These are phyloP conservation scores for Tinea pellionella DNA, from an alignment of 2,888 invertebrate genomes.

Conservation along the genomic window DNA sequence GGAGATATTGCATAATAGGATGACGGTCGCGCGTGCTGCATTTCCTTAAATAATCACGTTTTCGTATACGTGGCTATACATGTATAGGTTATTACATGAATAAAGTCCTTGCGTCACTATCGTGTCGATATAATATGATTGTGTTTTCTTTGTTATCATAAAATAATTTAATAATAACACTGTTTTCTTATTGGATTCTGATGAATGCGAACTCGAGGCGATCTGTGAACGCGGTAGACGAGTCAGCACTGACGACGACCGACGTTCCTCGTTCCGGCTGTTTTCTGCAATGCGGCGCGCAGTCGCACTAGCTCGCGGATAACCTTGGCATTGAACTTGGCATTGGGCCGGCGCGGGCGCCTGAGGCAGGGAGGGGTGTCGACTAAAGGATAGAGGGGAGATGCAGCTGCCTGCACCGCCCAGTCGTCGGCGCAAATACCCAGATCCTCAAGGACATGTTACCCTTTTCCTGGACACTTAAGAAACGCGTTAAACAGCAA, in stretches of 20 bases:
- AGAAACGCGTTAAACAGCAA: too few species aligned
- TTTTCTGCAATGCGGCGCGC: conserved; percentile 77
- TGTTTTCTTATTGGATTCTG: neutral
- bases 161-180: neutral
- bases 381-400: conserved; percentile 30
- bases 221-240: neutral
- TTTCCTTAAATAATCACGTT: neutral
- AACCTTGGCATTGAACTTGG: conserved; percentile 88
- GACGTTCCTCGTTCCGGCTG: conserved; percentile 43
- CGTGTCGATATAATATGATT: neutral
- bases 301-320: conserved; percentile 73
- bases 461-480: conserved; percentile 21
- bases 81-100: neutral
- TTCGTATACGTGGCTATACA: too few species aligned
- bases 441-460: conserved; percentile 21
- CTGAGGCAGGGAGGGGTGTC: conserved; percentile 26
- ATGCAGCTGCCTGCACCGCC: conserved; percentile 57
- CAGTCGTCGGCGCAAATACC: conserved; percentile 38
- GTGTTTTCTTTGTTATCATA: neutral
- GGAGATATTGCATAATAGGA: neutral
- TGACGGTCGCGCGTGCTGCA: neutral
- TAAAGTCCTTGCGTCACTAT: neutral
- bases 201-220: neutral
- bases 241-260: neutral
- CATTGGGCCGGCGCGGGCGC: conserved; percentile 55